Evolutionary conservation across 2,113 vertebrate species (phyloP), one percentile per base, ranked within the genome.

Genomic region (Siphamia tubifer): DNA sequence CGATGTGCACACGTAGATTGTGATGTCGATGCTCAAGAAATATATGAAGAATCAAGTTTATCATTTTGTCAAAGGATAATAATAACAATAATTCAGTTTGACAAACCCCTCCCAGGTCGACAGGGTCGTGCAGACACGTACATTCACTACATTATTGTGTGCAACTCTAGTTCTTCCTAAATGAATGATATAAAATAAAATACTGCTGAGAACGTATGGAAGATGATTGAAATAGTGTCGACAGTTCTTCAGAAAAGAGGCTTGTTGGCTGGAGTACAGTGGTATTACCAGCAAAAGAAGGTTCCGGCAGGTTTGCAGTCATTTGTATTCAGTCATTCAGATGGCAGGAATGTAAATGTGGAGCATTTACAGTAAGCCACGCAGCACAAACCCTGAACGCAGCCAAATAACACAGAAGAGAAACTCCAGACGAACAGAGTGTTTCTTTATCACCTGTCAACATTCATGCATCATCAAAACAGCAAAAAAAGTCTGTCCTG

Each of bases 371-470:
- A 62, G 9, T 47, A 63, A 66, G 27, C 24, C 44, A 2, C 15
- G 48, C 44, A 19, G 47, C 61, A 65, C 19, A 55, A 63, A 60
- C 31, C 31, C 12, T 2, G 10, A 32, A 35, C 31, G 38, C 19
- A 57, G 70, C 78, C 61, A 43, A 23, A 44, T 49, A 32, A 49
- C 24, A 4, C 45, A 48, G 19, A 5, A 16, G 3, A 27, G 45
- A 27, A 48, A 27, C 30, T 24, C 45, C 45, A 48, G 19, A 27
- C 24, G 30, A 48, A 48, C 45, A 8, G 6, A 54, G 32, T 4
- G 6, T 53, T 61, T 53, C 65, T 83, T 81, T 74, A 80, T 84
- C 78, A 80, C 56, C 66, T 49, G 72, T 83, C 61, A 75, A 68
- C 75, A 81, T 67, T 67, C 61, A 40, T 48, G 56, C 45, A 71